Evolutionary conservation across 37 sponge, comb jelly and placozoan genomes (phyloP), one percentile per base, ranked within the genome.

Genomic region (Ephydatia muelleri): DNA sequence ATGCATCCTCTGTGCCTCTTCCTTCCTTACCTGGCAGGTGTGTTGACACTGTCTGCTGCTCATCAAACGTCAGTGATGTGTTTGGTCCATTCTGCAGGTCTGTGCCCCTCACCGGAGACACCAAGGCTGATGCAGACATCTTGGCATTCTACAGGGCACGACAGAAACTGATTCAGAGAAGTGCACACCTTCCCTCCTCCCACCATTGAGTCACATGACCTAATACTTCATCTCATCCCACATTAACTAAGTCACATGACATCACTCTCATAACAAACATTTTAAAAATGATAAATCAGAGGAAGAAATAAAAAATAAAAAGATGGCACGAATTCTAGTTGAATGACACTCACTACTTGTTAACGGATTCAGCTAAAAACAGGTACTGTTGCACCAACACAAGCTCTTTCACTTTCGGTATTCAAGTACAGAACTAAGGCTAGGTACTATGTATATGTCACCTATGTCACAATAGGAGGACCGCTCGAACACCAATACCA

Each of bases 111-210:
- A 95, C 96, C 23, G 96, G 98, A 28, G 96, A 97, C 64, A 65
- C 76, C 6, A 89, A 68, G 34, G 96, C 97, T 39, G 96, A 97
- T 81, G 92, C 91, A 25, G 98, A 97, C 83, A 97, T 97, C 38
- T 69, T 97, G 28, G 96, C 96, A 5, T 97, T 97, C 73, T 93
- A 93, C 85, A 93, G 84, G 65, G 98, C 98, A 8, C 78, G 94
- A 14, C 94, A 97, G 78, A 91, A 85, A 70, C 86, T 97, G 75
- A 83, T 91, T 8, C 37, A 79, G 35, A 85, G 67, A 48, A 64
- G 79, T 78, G 23, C 5, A 2, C 38, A 72, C 38, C 30, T 27
- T 5, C 28, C 3, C 34, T 26, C 76, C 3, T 37, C 26, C 76
- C 26, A 75, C 32, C 33, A 75, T 75, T 16, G 57, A 57, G 57